phyloP scores from a whole-genome alignment of 2,888 invertebrate species.

The Agrochola litura region DNA sequence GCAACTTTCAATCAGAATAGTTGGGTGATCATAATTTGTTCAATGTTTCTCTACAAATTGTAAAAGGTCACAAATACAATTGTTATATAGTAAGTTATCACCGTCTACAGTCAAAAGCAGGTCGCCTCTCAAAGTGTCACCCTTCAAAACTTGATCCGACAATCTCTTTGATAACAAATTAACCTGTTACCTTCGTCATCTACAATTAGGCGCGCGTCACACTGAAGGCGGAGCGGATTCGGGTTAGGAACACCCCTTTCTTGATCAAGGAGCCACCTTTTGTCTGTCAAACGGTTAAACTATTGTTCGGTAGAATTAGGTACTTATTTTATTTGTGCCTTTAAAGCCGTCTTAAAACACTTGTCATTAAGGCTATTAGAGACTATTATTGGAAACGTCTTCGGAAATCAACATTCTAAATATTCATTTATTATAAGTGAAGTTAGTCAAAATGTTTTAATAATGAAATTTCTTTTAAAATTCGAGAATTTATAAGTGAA shows the following conservation, averaged over 20 bases:
- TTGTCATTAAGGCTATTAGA: conserved; percentile 7
- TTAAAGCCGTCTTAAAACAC: conserved; percentile 22
- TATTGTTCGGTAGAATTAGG: conserved; percentile 34
- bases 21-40: neutral
- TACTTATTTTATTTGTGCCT: conserved; percentile 31
- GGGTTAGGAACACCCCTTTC: conserved; percentile 29
- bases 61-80: conserved; percentile 11
- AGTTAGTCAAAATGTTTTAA: neutral
- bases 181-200: conserved; percentile 60
- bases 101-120: conserved; percentile 24
- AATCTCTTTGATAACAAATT: conserved; percentile 65
- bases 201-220: conserved; percentile 58
- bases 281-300: conserved; percentile 39
- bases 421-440: neutral
- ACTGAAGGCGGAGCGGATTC: conserved; percentile 33
- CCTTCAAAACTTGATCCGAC: conserved; percentile 58
- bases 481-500: neutral
- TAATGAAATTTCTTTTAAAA: neutral
- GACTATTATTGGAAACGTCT: conserved; percentile 8
- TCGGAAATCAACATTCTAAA: neutral
- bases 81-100: conserved; percentile 27
- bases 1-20: neutral
- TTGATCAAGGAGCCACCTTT: conserved; percentile 48
- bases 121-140: conserved; percentile 52
- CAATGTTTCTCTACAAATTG: conserved; percentile 1